These are phyloP conservation scores for Myrmophylax atrothorax DNA, from an alignment of 2,113 vertebrate species.

Conservation along the genomic window DNA sequence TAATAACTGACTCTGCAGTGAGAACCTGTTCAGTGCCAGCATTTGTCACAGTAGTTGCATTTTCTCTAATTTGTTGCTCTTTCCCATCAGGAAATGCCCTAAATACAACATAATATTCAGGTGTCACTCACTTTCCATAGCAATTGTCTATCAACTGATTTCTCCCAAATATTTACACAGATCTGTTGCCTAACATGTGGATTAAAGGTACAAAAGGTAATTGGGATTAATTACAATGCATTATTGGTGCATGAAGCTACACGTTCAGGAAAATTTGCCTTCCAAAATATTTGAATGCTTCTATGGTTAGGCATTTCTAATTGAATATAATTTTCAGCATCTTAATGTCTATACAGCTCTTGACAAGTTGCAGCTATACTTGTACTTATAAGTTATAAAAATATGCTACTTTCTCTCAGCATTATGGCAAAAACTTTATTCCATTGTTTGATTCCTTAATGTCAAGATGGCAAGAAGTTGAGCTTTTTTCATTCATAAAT, in stretches of 20 bases:
- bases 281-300: conserved; percentile 52
- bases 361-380: conserved; percentile 52
- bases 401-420: background rate
- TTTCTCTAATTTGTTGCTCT: background rate
- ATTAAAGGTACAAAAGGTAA: conserved; percentile 48
- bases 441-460: background rate
- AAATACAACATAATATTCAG: background rate
- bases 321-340: conserved; percentile 44
- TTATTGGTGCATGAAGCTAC: conserved; percentile 51
- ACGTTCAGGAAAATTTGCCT: conserved; percentile 38
- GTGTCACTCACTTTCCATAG: background rate
- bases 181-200: background rate
- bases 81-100: background rate
- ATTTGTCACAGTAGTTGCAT: background rate
- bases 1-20: background rate
- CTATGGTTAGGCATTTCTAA: conserved; percentile 48
- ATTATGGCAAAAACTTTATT: background rate
- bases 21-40: background rate
- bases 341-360: conserved; percentile 21
- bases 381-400: background rate
- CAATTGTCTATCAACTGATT: background rate
- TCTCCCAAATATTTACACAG: conserved; percentile 22
- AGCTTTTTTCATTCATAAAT: background rate
- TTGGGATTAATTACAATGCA: conserved; percentile 46
- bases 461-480: background rate